phyloP scores from a whole-genome alignment of 2,888 invertebrate genomes.

The Papilio demoleus region DNA sequence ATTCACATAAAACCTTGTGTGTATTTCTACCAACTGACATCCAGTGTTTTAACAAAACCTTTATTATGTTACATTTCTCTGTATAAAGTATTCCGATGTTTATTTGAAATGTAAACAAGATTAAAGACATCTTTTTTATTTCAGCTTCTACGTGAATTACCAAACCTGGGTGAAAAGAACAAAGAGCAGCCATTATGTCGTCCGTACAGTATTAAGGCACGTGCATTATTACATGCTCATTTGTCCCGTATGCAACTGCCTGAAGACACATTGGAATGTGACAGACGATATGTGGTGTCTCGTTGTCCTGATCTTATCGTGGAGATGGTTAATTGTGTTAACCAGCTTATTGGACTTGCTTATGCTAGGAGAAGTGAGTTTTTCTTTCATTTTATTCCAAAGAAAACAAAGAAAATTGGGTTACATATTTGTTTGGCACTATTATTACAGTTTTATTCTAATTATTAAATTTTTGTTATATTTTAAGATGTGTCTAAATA shows the following conservation, averaged over 20 bases:
- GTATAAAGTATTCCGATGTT: too few relatives aligned
- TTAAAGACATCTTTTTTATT: neutral
- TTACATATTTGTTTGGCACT: too few relatives aligned
- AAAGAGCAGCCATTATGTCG: constrained; percentile 97
- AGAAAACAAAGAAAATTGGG: too few relatives aligned
- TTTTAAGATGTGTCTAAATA: too few relatives aligned
- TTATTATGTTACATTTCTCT: neutral
- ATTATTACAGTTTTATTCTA: too few relatives aligned
- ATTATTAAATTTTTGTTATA: too few relatives aligned
- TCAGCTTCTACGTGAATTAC: constrained; percentile 94
- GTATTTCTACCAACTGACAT: neutral
- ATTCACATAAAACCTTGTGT: neutral
- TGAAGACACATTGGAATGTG: constrained; percentile 90
- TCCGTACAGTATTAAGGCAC: constrained; percentile 95
- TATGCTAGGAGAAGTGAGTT: constrained; percentile 93
- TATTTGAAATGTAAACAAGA: neutral
- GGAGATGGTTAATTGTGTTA: constrained; percentile 98
- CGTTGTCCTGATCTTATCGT: constrained; percentile 98
- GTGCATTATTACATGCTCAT: constrained; percentile 98
- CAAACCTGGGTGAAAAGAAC: constrained; percentile 97
- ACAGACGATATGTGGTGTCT: constrained; percentile 91
- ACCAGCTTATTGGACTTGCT: constrained; percentile 95
- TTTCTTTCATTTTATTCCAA: too few relatives aligned
- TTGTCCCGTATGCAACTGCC: constrained; percentile 92
- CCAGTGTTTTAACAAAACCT: neutral